Evolutionary conservation across 2,113 vertebrate species (phyloP).

Genomic region (Salvator merianae): DNA sequence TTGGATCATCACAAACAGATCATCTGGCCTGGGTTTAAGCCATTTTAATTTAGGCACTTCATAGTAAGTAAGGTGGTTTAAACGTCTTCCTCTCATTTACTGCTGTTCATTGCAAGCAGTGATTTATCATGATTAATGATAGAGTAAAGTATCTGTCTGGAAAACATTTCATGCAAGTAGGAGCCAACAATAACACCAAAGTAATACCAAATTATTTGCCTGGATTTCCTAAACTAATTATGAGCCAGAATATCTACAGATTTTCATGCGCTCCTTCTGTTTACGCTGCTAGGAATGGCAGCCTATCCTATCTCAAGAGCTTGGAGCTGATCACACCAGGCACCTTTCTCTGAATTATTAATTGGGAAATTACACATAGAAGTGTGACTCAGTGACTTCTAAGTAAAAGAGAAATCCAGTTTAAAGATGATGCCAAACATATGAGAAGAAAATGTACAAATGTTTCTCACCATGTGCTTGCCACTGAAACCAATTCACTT

Average conservation of each 20-base stretch:
- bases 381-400: background rate
- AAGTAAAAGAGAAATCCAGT: background rate
- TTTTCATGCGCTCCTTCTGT: background rate
- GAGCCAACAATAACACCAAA: slow-evolving; percentile 45
- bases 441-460: background rate
- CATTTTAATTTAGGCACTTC: slow-evolving; percentile 66
- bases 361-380: background rate
- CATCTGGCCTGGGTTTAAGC: slow-evolving; percentile 60
- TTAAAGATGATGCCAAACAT: background rate
- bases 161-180: slow-evolving; percentile 32
- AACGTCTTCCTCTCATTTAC: slow-evolving; percentile 59
- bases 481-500: background rate
- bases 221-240: slow-evolving; percentile 42
- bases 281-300: background rate
- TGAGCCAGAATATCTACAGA: background rate
- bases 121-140: slow-evolving; percentile 76
- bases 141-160: slow-evolving; percentile 66
- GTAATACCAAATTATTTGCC: slow-evolving; percentile 27
- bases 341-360: background rate
- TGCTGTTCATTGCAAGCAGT: slow-evolving; percentile 52
- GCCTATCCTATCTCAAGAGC: background rate
- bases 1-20: slow-evolving; percentile 61
- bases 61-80: slow-evolving; percentile 71
- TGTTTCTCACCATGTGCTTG: background rate
- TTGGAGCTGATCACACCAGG: background rate